phyloP scores from a whole-genome alignment of 2,113 vertebrate species.

The Sylvicapra grimmia region DNA sequence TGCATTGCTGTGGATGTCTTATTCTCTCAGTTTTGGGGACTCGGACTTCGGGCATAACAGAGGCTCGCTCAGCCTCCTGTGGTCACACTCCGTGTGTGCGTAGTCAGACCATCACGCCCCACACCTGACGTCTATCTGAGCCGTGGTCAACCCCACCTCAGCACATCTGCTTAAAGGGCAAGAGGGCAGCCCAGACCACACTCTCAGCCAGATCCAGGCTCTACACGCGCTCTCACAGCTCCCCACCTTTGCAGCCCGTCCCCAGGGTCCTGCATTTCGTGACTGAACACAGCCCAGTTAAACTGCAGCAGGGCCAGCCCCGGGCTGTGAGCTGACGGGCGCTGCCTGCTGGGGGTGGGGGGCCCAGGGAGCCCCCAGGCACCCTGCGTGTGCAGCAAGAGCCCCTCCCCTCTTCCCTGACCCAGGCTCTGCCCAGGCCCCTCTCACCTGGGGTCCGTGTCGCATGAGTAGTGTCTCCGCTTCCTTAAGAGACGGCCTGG shows the following conservation, averaged over 20 bases:
- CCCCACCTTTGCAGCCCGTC: neutral
- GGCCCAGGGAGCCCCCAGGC: neutral
- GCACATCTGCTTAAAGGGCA: neutral
- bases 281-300: neutral
- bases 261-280: neutral
- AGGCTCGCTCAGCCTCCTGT: neutral
- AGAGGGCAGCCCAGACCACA: neutral
- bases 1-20: too few relatives aligned
- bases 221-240: neutral
- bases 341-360: neutral
- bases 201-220: neutral
- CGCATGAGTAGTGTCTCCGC: neutral
- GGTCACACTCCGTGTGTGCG: rapidly evolving
- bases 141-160: neutral
- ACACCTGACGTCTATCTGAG: neutral
- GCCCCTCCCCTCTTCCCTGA: neutral
- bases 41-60: too few relatives aligned
- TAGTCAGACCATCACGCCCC: rapidly evolving
- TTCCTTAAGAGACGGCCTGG: neutral
- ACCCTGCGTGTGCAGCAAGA: neutral
- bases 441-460: neutral
- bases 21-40: too few relatives aligned
- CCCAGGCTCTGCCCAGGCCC: neutral
- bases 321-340: too few relatives aligned
- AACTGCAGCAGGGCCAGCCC: neutral